These are phyloP conservation scores for Corythornis cristatus DNA, from an alignment of 2,113 vertebrate genomes.

Conservation along the genomic window DNA sequence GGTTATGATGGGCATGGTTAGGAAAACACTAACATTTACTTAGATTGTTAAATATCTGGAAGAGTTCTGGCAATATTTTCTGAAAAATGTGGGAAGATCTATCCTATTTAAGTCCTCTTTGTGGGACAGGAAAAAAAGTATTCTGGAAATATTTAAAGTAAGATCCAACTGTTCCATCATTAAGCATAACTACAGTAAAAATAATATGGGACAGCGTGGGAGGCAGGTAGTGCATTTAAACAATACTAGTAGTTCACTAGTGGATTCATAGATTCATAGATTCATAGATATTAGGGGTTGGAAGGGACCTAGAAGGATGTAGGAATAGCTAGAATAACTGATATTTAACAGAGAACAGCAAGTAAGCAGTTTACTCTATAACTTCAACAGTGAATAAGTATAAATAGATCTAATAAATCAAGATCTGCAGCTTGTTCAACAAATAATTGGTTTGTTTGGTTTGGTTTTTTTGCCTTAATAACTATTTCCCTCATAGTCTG, in stretches of 20 bases:
- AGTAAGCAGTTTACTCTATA: background rate
- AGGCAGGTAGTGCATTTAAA: background rate
- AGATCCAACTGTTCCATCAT: background rate
- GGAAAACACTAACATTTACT: background rate
- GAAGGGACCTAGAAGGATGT: no score
- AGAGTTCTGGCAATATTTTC: background rate
- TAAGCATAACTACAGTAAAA: background rate
- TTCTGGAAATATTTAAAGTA: background rate
- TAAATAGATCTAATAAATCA: background rate
- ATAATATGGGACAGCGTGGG: rapidly evolving
- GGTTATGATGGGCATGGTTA: background rate
- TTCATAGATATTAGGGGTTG: no score
- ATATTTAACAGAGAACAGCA: background rate
- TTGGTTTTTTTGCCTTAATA: background rate
- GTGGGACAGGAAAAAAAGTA: background rate
- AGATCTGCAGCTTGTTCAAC: background rate
- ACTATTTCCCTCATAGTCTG: background rate
- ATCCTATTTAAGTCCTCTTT: background rate
- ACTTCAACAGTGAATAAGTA: background rate
- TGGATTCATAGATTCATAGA: no score
- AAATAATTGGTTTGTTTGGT: background rate
- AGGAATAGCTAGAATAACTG: background rate
- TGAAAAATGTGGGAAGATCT: background rate
- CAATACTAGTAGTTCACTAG: background rate
- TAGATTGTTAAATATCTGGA: background rate